phyloP scores from a whole-genome alignment of 2,888 invertebrate species.

The Adelognathus sp. region DNA sequence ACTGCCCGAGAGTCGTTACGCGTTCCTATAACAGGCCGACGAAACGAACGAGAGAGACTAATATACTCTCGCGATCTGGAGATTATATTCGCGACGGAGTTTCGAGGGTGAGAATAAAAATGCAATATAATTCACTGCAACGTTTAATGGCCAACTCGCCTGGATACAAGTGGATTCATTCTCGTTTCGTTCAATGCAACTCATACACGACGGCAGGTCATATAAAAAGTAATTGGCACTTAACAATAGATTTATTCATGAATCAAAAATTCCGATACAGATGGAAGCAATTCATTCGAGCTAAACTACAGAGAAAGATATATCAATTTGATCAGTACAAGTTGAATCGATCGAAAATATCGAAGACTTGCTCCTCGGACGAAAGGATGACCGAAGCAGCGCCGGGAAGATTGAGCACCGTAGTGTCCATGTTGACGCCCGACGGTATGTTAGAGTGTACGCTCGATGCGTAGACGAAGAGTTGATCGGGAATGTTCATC shows the following conservation, averaged over 20 bases:
- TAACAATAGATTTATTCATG: neutral
- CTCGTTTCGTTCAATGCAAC: too few relatives aligned
- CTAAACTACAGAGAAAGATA: neutral
- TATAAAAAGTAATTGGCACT: too few relatives aligned
- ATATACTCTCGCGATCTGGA: neutral
- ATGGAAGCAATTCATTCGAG: neutral
- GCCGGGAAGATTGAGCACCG: slow-evolving; percentile 62
- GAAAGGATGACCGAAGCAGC: slow-evolving; percentile 68
- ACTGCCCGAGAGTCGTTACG: neutral
- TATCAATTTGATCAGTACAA: neutral
- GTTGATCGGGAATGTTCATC: slow-evolving; percentile 51
- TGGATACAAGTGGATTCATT: neutral
- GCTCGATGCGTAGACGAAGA: slow-evolving; percentile 58
- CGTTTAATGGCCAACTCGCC: neutral
- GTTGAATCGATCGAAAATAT: neutral
- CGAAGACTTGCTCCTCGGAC: slow-evolving; percentile 13
- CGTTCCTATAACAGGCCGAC: neutral
- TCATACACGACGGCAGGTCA: too few relatives aligned
- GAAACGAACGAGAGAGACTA: neutral
- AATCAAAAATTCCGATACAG: neutral
- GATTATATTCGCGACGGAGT: neutral
- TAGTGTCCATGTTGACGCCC: slow-evolving; percentile 48
- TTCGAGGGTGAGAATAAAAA: neutral
- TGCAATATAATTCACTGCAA: neutral
- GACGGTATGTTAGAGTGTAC: slow-evolving; percentile 54